Evolutionary conservation across 2,113 vertebrate genomes (phyloP), one percentile per base, ranked within the genome.

Genomic region (Nyctereutes procyonoides): DNA sequence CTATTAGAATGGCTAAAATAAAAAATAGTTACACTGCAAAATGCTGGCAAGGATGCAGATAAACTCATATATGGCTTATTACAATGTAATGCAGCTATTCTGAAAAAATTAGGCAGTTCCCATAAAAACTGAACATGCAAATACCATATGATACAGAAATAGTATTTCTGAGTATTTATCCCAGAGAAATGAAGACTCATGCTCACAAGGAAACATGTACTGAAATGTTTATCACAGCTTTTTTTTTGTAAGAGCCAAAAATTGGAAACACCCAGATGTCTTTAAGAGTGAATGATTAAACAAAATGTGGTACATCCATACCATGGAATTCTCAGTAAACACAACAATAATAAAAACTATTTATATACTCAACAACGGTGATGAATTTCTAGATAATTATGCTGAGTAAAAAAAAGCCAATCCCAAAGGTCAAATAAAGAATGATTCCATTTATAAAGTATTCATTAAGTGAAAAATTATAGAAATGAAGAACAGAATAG

Each of bases 1-100:
- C 67, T 82, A 89, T 24, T 69, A 95, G 22, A 80, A 92, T 92
- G 55, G 26, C 32, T 95, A 73, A 63, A 74, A 83, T 56, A 83
- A 90, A 89, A 83, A 83, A 63, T 14, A 56, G 20, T 69, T 28
- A 35, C 35, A 88, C 5, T 20, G 73, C 63, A 20, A 92, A 88
- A 85, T 58, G 24, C 60, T 79, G 16, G 30, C 53, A 77, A 88
- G 28, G 16, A 74, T 74, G 35, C 43, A 91, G 30, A 63, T 28
- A 79, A 43, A 96, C 16, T 65, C n/a, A 63, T 22, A 65, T 8
- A 74, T 5, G 13, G 11, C 2, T 81, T 11, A 4, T 32, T 80
- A 26, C 35, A 85, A 80, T 69, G 15, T 86, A 71, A 87, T 15
- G 3, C 9, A 90, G 71, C 32, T 53, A 86, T 19, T 60, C 35